Evolutionary conservation across 2,888 invertebrate genomes (phyloP).

Genomic region (Lasioglossum lativentre): DNA sequence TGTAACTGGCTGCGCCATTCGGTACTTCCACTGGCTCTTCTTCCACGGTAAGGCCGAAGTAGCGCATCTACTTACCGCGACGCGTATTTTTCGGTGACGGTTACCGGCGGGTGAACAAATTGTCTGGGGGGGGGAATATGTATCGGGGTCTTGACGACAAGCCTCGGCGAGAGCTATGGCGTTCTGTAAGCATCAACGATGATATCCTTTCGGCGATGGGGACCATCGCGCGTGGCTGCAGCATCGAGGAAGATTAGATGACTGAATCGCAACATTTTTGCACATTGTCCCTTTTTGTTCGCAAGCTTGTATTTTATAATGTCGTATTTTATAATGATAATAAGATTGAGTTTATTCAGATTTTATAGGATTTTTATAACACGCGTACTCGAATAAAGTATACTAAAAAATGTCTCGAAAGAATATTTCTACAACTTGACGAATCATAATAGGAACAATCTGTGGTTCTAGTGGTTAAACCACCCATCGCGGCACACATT

Average conservation of each 20-base stretch:
- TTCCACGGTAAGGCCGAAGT: conserved; percentile 7
- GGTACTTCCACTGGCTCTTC: conserved; percentile 24
- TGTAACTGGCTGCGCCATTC: conserved; percentile 68
- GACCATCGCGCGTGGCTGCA: conserved; percentile 14
- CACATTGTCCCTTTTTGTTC: neutral
- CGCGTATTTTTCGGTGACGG: conserved; percentile 53
- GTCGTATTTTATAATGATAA: no score
- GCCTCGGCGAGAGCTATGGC: neutral
- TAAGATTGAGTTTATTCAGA: no score
- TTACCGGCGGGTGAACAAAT: conserved; percentile 20
- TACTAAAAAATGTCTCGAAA: no score
- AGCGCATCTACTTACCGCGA: conserved; percentile 43
- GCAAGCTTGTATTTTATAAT: neutral
- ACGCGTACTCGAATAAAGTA: no score
- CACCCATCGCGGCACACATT: neutral
- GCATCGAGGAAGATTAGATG: conserved; percentile 30
- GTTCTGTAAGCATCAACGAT: neutral
- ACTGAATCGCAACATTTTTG: conserved; percentile 46
- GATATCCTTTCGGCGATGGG: conserved; percentile 27
- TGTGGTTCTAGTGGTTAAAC: no score
- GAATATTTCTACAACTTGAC: no score
- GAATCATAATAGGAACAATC: no score
- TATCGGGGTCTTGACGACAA: neutral
- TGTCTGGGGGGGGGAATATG: conserved; percentile 13
- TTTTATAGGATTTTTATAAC: neutral